These are phyloP conservation scores for Adelphocoris suturalis DNA, from an alignment of 2,888 invertebrate species.

Conservation along the genomic window DNA sequence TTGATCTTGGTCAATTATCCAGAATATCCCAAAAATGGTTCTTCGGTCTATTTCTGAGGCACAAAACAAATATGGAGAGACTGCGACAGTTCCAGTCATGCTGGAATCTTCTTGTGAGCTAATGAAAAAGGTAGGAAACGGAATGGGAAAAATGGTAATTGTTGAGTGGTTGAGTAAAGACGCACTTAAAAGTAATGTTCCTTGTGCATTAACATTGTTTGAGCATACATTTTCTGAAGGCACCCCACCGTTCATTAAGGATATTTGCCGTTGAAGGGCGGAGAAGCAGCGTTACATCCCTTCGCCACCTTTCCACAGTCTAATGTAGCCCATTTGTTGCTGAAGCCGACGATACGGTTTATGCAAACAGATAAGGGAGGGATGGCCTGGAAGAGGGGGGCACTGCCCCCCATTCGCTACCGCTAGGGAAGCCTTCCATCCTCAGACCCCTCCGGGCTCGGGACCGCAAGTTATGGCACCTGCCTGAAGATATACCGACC, in stretches of 20 bases:
- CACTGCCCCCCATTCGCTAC: not conserved
- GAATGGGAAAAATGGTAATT: slow-evolving; percentile 9
- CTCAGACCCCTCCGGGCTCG: not conserved
- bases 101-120: not conserved
- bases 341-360: slow-evolving; percentile 64
- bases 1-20: too few species aligned
- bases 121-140: not conserved
- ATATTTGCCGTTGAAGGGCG: slow-evolving; percentile 61
- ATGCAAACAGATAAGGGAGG: slow-evolving; percentile 64
- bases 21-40: too few species aligned
- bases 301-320: slow-evolving; percentile 38
- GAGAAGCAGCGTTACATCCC: not conserved
- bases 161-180: slow-evolving; percentile 56
- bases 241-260: slow-evolving; percentile 63
- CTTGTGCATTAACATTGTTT: slow-evolving; percentile 65
- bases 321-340: slow-evolving; percentile 68
- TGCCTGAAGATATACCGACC: slow-evolving; percentile 43
- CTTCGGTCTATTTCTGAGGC: too few species aligned
- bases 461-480: slow-evolving; percentile 66
- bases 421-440: slow-evolving; percentile 19
- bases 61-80: too few species aligned
- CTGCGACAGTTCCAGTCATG: too few species aligned
- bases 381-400: not conserved
- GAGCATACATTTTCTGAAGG: slow-evolving; percentile 60
- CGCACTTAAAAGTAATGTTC: slow-evolving; percentile 58